phyloP scores from a whole-genome alignment of 2,113 vertebrate genomes.

The Corydoras sp. region DNA sequence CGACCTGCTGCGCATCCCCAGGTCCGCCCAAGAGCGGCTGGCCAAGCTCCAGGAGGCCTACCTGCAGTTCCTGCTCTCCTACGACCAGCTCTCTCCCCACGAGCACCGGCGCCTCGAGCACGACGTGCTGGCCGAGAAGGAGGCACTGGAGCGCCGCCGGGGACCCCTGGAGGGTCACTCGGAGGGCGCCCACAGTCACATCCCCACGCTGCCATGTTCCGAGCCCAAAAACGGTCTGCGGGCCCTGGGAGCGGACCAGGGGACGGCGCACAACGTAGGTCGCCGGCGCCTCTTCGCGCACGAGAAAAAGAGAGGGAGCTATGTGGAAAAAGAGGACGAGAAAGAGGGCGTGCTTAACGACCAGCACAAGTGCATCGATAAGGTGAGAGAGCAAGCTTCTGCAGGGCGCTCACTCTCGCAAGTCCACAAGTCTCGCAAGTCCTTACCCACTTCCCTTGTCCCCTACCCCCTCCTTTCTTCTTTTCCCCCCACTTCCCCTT shows the following conservation, averaged over 20 bases:
- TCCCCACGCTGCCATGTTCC: constrained; percentile 76
- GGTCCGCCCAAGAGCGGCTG: constrained; percentile 95
- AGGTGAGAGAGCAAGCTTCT: constrained; percentile 63
- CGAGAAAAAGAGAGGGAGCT: constrained; percentile 89
- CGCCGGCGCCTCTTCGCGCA: constrained; percentile 94
- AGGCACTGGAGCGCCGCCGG: constrained; percentile 82
- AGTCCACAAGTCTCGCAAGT: too few relatives aligned
- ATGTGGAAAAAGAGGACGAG: constrained; percentile 62
- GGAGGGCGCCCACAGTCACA: constrained; percentile 68
- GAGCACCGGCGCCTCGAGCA: constrained; percentile 85
- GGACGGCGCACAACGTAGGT: constrained; percentile 69
- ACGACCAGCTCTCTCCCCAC: constrained; percentile 84
- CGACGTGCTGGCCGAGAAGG: constrained; percentile 92
- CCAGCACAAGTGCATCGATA: constrained; percentile 98
- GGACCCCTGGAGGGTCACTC: constrained; percentile 90
- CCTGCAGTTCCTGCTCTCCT: constrained; percentile 98
- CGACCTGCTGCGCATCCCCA: constrained; percentile 92
- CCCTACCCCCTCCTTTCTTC: too few relatives aligned
- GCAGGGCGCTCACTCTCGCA: too few relatives aligned
- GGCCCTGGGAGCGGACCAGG: constrained; percentile 34
- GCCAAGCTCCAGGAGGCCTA: constrained; percentile 98
- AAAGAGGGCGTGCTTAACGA: constrained; percentile 81
- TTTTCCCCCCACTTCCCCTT: too few relatives aligned
- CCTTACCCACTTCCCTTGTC: too few relatives aligned
- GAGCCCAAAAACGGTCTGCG: constrained; percentile 80